These are phyloP conservation scores for Zonitis immaculata DNA, from an alignment of 2,888 invertebrate genomes.

Conservation along the genomic window DNA sequence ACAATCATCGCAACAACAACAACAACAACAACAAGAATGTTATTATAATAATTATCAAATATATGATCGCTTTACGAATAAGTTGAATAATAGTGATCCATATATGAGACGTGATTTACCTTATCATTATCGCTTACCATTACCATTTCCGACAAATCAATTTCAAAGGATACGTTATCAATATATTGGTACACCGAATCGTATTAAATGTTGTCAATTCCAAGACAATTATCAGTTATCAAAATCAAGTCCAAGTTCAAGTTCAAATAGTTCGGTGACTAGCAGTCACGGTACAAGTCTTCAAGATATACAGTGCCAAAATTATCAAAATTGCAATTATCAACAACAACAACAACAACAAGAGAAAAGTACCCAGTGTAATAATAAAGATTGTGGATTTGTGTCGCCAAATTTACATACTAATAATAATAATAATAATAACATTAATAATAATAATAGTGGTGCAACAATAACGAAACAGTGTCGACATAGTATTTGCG, in stretches of 20 bases:
- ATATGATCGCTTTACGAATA: slow-evolving; percentile 10
- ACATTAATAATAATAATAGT: background rate
- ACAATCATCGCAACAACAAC: slow-evolving; percentile 36
- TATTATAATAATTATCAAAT: background rate
- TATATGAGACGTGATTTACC: slow-evolving; percentile 57
- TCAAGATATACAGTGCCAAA: slow-evolving; percentile 47
- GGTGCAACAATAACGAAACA: slow-evolving; percentile 29
- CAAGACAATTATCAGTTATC: slow-evolving; percentile 43
- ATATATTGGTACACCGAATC: slow-evolving; percentile 41
- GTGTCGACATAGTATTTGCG: slow-evolving; percentile 51
- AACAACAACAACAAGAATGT: slow-evolving; percentile 30
- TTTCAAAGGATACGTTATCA: slow-evolving; percentile 42
- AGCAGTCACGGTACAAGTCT: slow-evolving; percentile 35
- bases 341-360: slow-evolving; percentile 31
- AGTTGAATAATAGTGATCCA: slow-evolving; percentile 50
- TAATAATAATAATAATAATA: background rate
- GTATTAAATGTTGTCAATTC: slow-evolving; percentile 46
- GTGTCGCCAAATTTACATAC: slow-evolving; percentile 37
- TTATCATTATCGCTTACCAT: slow-evolving; percentile 56
- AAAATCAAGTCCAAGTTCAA: slow-evolving; percentile 51
- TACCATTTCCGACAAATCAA: slow-evolving; percentile 46
- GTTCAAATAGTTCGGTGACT: slow-evolving; percentile 49
- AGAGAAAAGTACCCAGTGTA: slow-evolving; percentile 48
- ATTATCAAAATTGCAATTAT: slow-evolving; percentile 31
- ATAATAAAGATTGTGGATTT: slow-evolving; percentile 35